Evolutionary conservation across 2,113 vertebrate genomes (phyloP).

Genomic region (Pelmatolapia mariae): DNA sequence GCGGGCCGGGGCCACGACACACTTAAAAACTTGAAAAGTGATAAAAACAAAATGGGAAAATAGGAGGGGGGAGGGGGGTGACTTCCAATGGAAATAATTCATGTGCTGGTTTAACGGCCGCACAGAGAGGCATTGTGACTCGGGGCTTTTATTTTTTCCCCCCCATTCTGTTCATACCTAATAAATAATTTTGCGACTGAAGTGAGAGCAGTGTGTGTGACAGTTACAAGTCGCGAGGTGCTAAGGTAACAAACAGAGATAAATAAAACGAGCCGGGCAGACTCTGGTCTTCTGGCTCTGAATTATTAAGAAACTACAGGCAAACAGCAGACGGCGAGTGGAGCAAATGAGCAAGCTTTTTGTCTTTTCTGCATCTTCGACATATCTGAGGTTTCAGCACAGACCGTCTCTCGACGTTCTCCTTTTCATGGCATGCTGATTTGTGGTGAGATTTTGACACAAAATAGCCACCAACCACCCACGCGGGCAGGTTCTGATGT

Average conservation of each 20-base stretch:
- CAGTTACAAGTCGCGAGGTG: background rate
- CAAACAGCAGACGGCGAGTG: conserved; percentile 4
- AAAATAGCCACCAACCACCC: conserved; percentile 50
- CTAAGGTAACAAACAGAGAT: conserved; percentile 17
- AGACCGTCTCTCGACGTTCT: background rate
- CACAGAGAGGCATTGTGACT: background rate
- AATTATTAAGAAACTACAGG: conserved; percentile 32
- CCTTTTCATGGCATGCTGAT: conserved; percentile 31
- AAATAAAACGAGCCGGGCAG: conserved; percentile 9
- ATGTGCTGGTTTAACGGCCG: background rate
- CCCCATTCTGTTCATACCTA: background rate
- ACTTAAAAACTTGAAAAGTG: conserved; percentile 19
- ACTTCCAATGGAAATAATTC: conserved; percentile 12
- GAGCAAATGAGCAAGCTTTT: conserved; percentile 8
- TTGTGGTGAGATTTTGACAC: conserved; percentile 54
- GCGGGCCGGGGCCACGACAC: background rate
- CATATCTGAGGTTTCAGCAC: background rate
- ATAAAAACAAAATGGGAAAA: conserved; percentile 30
- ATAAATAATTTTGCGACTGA: conserved; percentile 1
- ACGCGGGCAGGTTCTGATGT: conserved; percentile 38
- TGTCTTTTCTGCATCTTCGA: background rate
- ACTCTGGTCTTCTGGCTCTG: conserved; percentile 7
- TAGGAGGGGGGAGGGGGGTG: too few relatives aligned
- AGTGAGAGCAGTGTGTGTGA: background rate
- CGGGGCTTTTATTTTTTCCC: background rate